Conservation (phyloP, 2,888 invertebrate species). For the Apodemia hepburni region DNA sequence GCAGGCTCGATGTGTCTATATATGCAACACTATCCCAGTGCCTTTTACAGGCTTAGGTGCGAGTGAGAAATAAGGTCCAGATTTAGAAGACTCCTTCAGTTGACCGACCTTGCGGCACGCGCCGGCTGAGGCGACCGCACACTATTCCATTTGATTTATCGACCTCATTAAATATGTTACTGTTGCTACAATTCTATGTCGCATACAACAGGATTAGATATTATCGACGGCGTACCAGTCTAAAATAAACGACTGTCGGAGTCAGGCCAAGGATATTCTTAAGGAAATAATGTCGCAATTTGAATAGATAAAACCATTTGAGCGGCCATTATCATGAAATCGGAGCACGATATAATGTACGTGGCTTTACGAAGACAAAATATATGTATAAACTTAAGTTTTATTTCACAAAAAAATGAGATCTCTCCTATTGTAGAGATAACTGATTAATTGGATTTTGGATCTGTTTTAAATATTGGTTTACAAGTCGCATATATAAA, state of each 20-base stretch:
- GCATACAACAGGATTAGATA: slow-evolving; percentile 7
- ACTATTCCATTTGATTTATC: slow-evolving; percentile 58
- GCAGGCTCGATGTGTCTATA: slow-evolving; percentile 22
- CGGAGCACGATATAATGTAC: slow-evolving; percentile 19
- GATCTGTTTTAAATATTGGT: too few relatives aligned
- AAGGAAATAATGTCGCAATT: slow-evolving; percentile 42
- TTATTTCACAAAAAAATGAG: too few relatives aligned
- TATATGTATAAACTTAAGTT: too few relatives aligned
- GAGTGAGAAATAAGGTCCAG: slow-evolving; percentile 49
- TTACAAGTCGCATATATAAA: too few relatives aligned
- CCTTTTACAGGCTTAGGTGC: slow-evolving; percentile 37
- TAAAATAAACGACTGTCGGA: slow-evolving; percentile 13
- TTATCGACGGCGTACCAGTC: slow-evolving; percentile 10
- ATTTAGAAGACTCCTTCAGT: slow-evolving; percentile 51
- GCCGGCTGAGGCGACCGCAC: slow-evolving; percentile 42
- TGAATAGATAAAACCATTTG: slow-evolving; percentile 33
- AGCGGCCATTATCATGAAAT: slow-evolving; percentile 39
- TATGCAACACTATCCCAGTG: background rate
- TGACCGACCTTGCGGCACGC: slow-evolving; percentile 76
- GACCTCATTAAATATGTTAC: slow-evolving; percentile 46
- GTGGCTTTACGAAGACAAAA: too few relatives aligned
- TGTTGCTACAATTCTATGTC: slow-evolving; percentile 45
- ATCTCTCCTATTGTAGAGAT: too few relatives aligned
- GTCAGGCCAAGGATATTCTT: slow-evolving; percentile 35
- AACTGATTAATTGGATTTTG: too few relatives aligned